Percentiles rank a stretch among this genome's conserved stretches.
phyloP scores from a whole-genome alignment of 1,140 invertebrate genomes.

The Drosophila malerkotliana region DNA sequence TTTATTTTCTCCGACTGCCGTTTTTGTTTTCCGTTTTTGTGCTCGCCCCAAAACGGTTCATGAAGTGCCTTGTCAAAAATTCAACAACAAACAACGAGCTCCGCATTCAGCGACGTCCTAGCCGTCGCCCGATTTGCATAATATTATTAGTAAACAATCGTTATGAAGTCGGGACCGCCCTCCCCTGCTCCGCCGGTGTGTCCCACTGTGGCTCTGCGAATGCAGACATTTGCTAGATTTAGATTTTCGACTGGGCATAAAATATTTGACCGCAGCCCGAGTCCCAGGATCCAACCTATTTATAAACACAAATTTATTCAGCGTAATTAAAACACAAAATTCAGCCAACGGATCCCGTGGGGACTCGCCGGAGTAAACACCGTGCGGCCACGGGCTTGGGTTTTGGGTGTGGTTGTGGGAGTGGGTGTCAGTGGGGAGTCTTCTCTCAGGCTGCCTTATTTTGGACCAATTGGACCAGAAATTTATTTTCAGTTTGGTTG shows the following conservation, averaged over 20 bases:
- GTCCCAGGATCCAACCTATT: conserved; percentile 61
- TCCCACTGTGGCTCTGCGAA: conserved; percentile 25
- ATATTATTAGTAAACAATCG: conserved; percentile 83
- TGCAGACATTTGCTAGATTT: conserved; percentile 78
- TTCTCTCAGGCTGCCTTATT: conserved; percentile 61
- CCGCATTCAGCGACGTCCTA: conserved; percentile 29
- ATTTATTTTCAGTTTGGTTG: conserved; percentile 37
- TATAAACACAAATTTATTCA: conserved; percentile 82
- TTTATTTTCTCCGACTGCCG: conserved; percentile 9
- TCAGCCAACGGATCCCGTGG: conserved; percentile 50
- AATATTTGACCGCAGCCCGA: conserved; percentile 76
- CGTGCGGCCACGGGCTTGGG: conserved; percentile 1
- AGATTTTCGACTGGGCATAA: conserved; percentile 76
- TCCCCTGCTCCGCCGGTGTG: conserved; percentile 15
- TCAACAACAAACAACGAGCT: conserved; percentile 57
- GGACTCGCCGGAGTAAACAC: conserved; percentile 26
- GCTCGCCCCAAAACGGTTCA: conserved; percentile 63
- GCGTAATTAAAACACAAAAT: conserved; percentile 83
- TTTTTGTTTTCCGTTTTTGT: conserved; percentile 14
- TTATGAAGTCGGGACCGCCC: conserved; percentile 70
- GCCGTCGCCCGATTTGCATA: conserved; percentile 72
- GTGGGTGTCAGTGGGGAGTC: background rate
- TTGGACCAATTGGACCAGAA: conserved; percentile 54
- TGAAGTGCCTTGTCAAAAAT: conserved; percentile 80
- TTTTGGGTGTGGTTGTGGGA: background rate